A percentile compares a stretch with the other conserved stretches of the same genome.
These are phyloP conservation scores for Cosmia pyralina DNA, from an alignment of 2,888 invertebrate genomes.

Conservation along the genomic window DNA sequence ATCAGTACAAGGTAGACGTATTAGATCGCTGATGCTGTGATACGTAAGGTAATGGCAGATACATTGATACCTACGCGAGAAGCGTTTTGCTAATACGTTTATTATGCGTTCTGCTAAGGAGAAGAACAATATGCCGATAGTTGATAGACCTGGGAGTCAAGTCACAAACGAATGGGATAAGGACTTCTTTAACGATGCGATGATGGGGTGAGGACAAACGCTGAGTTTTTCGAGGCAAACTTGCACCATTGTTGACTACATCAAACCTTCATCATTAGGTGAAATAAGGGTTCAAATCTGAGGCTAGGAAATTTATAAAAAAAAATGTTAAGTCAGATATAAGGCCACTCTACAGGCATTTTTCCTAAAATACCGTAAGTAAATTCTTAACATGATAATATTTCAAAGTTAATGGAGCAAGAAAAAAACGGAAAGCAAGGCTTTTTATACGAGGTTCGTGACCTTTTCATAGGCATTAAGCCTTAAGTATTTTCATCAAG, in stretches of 20 bases:
- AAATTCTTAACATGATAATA: constrained; percentile 46
- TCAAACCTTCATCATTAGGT: neutral
- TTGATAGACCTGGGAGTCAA: neutral
- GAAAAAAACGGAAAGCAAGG: constrained; percentile 33
- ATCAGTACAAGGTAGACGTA: constrained; percentile 50
- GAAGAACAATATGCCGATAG: neutral
- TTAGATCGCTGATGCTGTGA: constrained; percentile 53
- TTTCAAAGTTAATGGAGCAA: constrained; percentile 52
- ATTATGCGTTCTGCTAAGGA: neutral
- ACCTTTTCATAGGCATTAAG: constrained; percentile 46
- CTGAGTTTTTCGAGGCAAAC: neutral
- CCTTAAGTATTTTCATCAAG: constrained; percentile 31
- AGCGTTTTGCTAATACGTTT: constrained; percentile 18
- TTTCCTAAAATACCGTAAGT: constrained; percentile 31
- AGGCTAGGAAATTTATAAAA: neutral
- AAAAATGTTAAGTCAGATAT: neutral
- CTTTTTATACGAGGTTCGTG: constrained; percentile 32
- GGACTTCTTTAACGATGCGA: too few species aligned
- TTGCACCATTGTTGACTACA: neutral
- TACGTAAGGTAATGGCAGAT: constrained; percentile 33
- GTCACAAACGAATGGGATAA: neutral
- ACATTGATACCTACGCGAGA: constrained; percentile 21
- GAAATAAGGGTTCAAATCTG: neutral
- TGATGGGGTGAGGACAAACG: neutral
- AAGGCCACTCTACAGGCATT: constrained; percentile 2